Conservation (phyloP, 1,140 invertebrate species). For the Bombus difficillimus region DNA sequence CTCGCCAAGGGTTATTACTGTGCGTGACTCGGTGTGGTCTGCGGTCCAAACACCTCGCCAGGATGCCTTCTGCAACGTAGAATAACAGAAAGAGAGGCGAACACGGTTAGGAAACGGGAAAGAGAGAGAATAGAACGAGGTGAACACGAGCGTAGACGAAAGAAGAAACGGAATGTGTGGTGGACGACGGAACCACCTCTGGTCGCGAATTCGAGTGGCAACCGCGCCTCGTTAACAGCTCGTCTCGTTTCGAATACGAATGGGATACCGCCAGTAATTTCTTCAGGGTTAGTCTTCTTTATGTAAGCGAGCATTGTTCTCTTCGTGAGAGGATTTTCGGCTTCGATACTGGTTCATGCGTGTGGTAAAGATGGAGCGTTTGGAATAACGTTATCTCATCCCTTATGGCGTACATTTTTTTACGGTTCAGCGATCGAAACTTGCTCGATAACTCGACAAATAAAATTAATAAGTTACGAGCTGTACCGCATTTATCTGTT, state of each 20-base stretch:
- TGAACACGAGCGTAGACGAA: background rate
- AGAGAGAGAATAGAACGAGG: background rate
- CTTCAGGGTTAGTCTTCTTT: background rate
- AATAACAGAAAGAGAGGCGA: background rate
- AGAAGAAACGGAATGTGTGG: background rate
- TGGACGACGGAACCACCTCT: slow-evolving; percentile 27
- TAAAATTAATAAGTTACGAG: background rate
- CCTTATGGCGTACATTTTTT: background rate
- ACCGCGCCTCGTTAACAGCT: slow-evolving; percentile 65
- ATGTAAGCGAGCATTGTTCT: background rate
- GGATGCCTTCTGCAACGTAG: slow-evolving; percentile 58
- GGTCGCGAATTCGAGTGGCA: slow-evolving; percentile 29
- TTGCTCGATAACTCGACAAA: background rate
- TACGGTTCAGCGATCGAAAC: background rate
- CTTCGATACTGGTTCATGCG: too few relatives aligned
- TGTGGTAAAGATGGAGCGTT: background rate
- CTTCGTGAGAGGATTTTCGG: background rate
- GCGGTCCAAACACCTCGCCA: slow-evolving; percentile 77
- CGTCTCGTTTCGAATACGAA: slow-evolving; percentile 66
- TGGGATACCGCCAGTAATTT: background rate
- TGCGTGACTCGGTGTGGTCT: slow-evolving; percentile 80
- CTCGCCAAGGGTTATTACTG: slow-evolving; percentile 79
- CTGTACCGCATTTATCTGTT: background rate
- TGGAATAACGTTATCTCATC: background rate
- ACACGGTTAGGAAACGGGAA: background rate